Evolutionary conservation across 2,888 invertebrate species (phyloP).

Genomic region (Congeria kusceri): DNA sequence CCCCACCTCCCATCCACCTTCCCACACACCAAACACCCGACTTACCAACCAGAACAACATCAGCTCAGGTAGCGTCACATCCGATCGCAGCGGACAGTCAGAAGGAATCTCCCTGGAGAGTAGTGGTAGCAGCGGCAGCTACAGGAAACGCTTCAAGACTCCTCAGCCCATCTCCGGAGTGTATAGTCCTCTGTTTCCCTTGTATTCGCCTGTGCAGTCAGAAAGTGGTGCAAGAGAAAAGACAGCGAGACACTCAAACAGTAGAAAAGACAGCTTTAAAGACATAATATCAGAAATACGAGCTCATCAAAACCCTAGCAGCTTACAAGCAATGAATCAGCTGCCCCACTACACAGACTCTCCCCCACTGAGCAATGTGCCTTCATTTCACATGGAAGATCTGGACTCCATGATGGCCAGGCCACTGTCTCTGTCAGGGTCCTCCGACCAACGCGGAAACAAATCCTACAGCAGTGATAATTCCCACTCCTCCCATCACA

Average conservation of each 20-base stretch:
- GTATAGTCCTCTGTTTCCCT: slow-evolving; percentile 47
- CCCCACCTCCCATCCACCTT: slow-evolving; percentile 47
- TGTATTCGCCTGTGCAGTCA: slow-evolving; percentile 40
- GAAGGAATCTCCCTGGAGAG: slow-evolving; percentile 68
- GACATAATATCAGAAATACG: slow-evolving; percentile 70
- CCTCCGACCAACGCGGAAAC: slow-evolving; percentile 57
- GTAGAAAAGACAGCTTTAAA: slow-evolving; percentile 77
- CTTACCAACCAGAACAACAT: slow-evolving; percentile 51
- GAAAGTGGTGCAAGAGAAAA: slow-evolving; percentile 51
- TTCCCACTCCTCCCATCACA: slow-evolving; percentile 54
- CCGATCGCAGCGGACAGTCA: slow-evolving; percentile 62
- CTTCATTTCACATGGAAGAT: slow-evolving; percentile 64
- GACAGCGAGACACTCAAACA: slow-evolving; percentile 66
- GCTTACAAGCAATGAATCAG: slow-evolving; percentile 34
- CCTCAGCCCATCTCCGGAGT: slow-evolving; percentile 46
- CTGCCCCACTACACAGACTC: slow-evolving; percentile 46
- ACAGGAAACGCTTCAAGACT: slow-evolving; percentile 68
- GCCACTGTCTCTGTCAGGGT: slow-evolving; percentile 52
- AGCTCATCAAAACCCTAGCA: slow-evolving; percentile 46
- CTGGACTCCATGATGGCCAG: slow-evolving; percentile 39
- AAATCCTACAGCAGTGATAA: slow-evolving; percentile 58
- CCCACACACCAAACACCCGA: slow-evolving; percentile 33
- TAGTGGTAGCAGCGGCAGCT: slow-evolving; percentile 74
- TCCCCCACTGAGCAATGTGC: slow-evolving; percentile 56
- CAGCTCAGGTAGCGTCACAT: slow-evolving; percentile 61